Evolutionary conservation across 2,888 invertebrate species (phyloP).

Genomic region (Macaria liturata): DNA sequence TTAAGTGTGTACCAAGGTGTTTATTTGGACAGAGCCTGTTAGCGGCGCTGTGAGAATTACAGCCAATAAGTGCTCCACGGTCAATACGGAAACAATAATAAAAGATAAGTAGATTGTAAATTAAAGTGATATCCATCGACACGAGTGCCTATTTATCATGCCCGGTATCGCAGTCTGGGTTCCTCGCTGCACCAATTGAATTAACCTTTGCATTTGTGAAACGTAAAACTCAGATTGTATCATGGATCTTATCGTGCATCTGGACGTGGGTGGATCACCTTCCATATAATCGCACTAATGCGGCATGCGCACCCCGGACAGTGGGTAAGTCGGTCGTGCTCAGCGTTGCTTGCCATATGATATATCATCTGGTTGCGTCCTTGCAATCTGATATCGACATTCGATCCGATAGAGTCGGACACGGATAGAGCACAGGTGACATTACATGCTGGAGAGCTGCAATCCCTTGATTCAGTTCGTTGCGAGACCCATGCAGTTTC

Average conservation of each 20-base stretch:
- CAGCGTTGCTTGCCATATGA: slow-evolving; percentile 75
- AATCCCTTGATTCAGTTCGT: slow-evolving; percentile 56
- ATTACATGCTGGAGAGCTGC: slow-evolving; percentile 57
- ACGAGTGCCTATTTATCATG: slow-evolving; percentile 17
- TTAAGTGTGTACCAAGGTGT: slow-evolving; percentile 31
- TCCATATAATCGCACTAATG: slow-evolving; percentile 47
- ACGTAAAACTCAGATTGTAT: slow-evolving; percentile 49
- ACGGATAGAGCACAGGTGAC: slow-evolving; percentile 64
- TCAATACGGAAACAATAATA: slow-evolving; percentile 34
- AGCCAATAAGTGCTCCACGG: slow-evolving; percentile 36
- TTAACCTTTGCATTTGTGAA: slow-evolving; percentile 32
- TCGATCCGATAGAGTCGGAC: slow-evolving; percentile 61
- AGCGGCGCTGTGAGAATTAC: slow-evolving; percentile 38
- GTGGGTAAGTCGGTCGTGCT: slow-evolving; percentile 62
- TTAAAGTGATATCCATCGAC: slow-evolving; percentile 23
- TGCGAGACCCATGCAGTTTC: slow-evolving; percentile 48
- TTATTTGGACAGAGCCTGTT: slow-evolving; percentile 29
- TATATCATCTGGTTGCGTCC: slow-evolving; percentile 69
- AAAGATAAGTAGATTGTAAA: slow-evolving; percentile 36
- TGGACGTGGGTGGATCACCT: slow-evolving; percentile 46
- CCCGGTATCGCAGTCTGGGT: slow-evolving; percentile 3
- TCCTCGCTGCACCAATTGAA: slow-evolving; percentile 22
- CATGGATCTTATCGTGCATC: slow-evolving; percentile 53
- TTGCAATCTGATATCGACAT: slow-evolving; percentile 73
- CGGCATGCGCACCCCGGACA: slow-evolving; percentile 43